Conservation (phyloP, 2,888 invertebrate genomes). For the Drosophila formosana region DNA sequence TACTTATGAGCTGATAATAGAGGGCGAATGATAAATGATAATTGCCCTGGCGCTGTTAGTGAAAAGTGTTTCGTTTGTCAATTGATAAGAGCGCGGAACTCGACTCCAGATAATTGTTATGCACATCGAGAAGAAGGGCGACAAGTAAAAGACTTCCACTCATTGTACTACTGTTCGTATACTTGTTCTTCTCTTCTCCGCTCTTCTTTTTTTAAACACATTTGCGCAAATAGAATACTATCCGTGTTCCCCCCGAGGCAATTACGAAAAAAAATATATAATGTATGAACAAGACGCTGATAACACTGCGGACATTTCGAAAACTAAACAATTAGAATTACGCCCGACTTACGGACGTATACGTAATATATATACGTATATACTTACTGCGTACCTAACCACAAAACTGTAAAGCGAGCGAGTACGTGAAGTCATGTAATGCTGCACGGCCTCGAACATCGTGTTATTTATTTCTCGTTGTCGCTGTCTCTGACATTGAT, state of each 20-base stretch:
- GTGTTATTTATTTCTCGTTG: slow-evolving; percentile 10
- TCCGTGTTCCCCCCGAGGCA: slow-evolving; percentile 29
- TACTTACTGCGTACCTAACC: no score
- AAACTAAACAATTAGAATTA: slow-evolving; percentile 59
- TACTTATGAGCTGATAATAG: slow-evolving; percentile 35
- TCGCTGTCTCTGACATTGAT: slow-evolving; percentile 45
- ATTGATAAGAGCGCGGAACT: slow-evolving; percentile 50
- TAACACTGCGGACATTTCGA: slow-evolving; percentile 64
- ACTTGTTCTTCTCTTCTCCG: slow-evolving; percentile 9
- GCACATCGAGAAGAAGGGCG: slow-evolving; percentile 25
- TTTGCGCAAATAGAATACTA: slow-evolving; percentile 48
- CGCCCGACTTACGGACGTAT: slow-evolving; percentile 1
- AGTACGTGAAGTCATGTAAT: slow-evolving; percentile 31
- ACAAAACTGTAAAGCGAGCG: neutral
- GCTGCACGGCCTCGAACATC: slow-evolving; percentile 43
- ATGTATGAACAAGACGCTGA: slow-evolving; percentile 55
- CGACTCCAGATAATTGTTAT: slow-evolving; percentile 31
- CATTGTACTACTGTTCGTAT: slow-evolving; percentile 13
- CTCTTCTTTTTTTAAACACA: slow-evolving; percentile 24
- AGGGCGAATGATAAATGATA: slow-evolving; percentile 42
- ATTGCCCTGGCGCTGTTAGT: slow-evolving; percentile 37
- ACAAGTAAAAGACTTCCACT: slow-evolving; percentile 12
- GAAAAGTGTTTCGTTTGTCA: slow-evolving; percentile 44
- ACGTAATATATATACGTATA: neutral
- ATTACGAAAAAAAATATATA: slow-evolving; percentile 47